A percentile compares a stretch with the other conserved stretches of the same genome.
Evolutionary conservation across 2,797 vertebrate species (phyloP).

Genomic region (Anguilla anguilla): DNA sequence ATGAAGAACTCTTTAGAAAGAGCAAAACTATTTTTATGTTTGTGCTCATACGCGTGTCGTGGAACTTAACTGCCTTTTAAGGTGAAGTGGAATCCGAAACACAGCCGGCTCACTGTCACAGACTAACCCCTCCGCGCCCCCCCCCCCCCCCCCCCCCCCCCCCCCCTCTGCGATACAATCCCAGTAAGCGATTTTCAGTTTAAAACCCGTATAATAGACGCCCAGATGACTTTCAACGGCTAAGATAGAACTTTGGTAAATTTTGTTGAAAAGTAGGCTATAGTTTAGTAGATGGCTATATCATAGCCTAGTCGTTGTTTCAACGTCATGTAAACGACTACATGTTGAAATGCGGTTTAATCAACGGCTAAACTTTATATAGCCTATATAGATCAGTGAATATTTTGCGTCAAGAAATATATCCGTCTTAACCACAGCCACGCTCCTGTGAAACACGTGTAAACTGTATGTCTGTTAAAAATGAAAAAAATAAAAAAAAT

Average conservation of each 20-base stretch:
- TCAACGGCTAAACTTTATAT: too few relatives aligned
- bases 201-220: too few relatives aligned
- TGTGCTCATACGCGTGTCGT: not conserved
- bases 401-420: slow-evolving; percentile 19
- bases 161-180: not conserved
- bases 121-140: too few relatives aligned
- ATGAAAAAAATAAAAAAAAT: not conserved
- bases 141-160: too few relatives aligned
- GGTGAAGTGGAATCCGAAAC: slow-evolving; percentile 11
- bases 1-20: not conserved
- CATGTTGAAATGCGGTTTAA: too few relatives aligned
- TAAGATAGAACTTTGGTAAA: too few relatives aligned
- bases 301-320: too few relatives aligned
- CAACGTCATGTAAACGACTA: too few relatives aligned
- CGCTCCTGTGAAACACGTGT: not conserved
- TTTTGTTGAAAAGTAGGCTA: too few relatives aligned
- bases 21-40: not conserved
- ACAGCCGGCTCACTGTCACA: not conserved
- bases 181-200: not conserved
- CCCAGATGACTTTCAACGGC: too few relatives aligned
- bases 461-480: not conserved
- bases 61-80: not conserved
- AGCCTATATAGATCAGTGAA: not conserved
- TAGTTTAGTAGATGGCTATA: too few relatives aligned
- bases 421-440: not conserved